Evolutionary conservation across 1,140 invertebrate genomes (phyloP).

Genomic region (Phenacoccus solenopsis): DNA sequence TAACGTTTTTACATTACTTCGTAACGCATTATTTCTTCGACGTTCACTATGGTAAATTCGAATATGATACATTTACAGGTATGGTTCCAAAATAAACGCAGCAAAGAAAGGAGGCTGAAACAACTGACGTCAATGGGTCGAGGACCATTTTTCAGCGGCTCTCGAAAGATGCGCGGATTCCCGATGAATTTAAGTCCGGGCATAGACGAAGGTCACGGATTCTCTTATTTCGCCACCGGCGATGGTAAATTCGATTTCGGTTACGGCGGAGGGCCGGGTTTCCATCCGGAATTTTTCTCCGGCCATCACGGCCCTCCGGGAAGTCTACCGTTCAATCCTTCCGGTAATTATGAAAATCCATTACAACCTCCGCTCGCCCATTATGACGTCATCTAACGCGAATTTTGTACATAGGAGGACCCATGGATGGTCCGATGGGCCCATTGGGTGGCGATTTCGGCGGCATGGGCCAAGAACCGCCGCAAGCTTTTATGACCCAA

Average conservation of each 20-base stretch:
- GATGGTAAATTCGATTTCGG: constrained; percentile 82
- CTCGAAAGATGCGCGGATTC: constrained; percentile 78
- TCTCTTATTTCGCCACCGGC: constrained; percentile 66
- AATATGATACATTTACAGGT: constrained; percentile 66
- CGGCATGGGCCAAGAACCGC: constrained; percentile 46
- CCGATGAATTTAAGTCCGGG: constrained; percentile 78
- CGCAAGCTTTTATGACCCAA: constrained; percentile 43
- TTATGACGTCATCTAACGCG: not conserved
- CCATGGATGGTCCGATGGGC: constrained; percentile 49
- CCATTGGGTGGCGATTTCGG: constrained; percentile 49
- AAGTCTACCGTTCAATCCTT: constrained; percentile 30
- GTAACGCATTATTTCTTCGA: no score
- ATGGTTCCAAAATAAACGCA: constrained; percentile 99
- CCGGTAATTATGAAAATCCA: constrained; percentile 25
- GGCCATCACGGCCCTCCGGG: constrained; percentile 61
- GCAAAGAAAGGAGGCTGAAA: constrained; percentile 88
- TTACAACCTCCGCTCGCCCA: not conserved
- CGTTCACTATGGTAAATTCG: no score
- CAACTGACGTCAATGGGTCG: constrained; percentile 84
- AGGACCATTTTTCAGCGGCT: constrained; percentile 75
- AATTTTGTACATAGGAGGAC: constrained; percentile 38
- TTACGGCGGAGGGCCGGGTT: constrained; percentile 69
- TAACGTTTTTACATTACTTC: no score
- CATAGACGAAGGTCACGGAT: constrained; percentile 62
- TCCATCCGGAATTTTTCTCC: constrained; percentile 80